Base-by-base conservation (phyloP, 2,797 vertebrate genomes). In the Odontamblyopus lacepedii region DNA sequence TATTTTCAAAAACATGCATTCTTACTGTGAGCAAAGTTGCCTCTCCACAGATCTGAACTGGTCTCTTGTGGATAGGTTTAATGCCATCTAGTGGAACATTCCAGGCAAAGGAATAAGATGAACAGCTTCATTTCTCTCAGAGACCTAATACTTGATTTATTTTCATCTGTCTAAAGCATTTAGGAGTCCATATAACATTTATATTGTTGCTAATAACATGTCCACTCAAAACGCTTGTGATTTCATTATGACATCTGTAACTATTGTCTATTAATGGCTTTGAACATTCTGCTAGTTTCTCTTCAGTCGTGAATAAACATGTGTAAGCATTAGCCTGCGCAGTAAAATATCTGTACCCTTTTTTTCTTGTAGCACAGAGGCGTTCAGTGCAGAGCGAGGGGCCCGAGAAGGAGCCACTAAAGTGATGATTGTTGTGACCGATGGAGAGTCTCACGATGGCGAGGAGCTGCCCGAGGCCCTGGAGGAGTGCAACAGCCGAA, bases 381-480 rank as follows among this genome's bases (percentile, higher is more conserved):
- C 95, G 0, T 99, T 99, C 91, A 97, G 95, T 51, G 72, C 88
- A 0, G 92, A 88, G 65, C 91, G 92, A 0, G 96, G 96, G 0
- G 96, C 95, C 0, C 93, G 97, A 53, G 93, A 95, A 0, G 96
- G 94, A 0, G 97, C 97, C 75, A 92, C 93, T 12, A 95, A 96
- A 57, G 93, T 99, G 73, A 95, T 99, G 94, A 96, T 99, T 0
- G 97, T 99, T 18, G 95, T 99, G 87, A 99, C 97, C 0, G 97
- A 99, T 0, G 97, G 97, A 1, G 97, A 99, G 77, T 98, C 97
- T 1, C 97, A 99, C 2, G 97, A 99, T 0, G 95, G 95, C 0
- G 96, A 98, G n/a, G 95, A 97, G 76, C 95, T 99, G 35, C 90
- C 93, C 0, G 91, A 85, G 0, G 95, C 96, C 0, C 87, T 98